Evolutionary conservation across 2,888 invertebrate species (phyloP).

Genomic region (Caenorhabditis plicata): DNA sequence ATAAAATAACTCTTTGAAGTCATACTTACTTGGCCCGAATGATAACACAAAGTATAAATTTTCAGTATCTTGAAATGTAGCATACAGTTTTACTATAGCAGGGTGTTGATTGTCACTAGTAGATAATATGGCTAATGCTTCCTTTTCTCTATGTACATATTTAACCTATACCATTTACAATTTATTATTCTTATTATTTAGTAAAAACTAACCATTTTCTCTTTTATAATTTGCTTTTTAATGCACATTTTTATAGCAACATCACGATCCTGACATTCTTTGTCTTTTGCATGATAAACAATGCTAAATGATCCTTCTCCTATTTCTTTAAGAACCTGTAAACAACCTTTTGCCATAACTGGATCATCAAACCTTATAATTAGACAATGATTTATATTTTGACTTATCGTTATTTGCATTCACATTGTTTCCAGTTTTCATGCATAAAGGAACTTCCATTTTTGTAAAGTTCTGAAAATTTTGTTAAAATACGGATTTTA

Average conservation of each 20-base stretch:
- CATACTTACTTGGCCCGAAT: conserved; percentile 43
- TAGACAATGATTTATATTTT: conserved; percentile 19
- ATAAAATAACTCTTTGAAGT: conserved; percentile 1
- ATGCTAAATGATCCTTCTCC: conserved; percentile 48
- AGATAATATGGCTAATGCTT: conserved; percentile 70
- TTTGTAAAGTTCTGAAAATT: neutral
- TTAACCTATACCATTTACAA: conserved; percentile 18
- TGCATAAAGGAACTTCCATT: conserved; percentile 24
- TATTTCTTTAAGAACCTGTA: conserved; percentile 37
- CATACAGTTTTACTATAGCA: conserved; percentile 88
- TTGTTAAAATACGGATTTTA: too few species aligned
- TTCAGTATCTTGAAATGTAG: conserved; percentile 91
- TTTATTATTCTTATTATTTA: neutral
- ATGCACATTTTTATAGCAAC: conserved; percentile 93
- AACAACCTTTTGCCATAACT: too few species aligned
- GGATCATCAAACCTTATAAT: conserved; percentile 19
- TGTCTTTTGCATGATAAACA: conserved; percentile 38
- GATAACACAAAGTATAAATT: conserved; percentile 92
- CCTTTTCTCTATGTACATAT: conserved; percentile 43
- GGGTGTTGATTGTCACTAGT: conserved; percentile 68
- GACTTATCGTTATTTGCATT: neutral
- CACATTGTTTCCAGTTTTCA: conserved; percentile 11
- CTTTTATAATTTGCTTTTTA: conserved; percentile 86
- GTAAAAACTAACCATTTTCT: conserved; percentile 80
- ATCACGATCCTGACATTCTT: conserved; percentile 8